phyloP scores from a whole-genome alignment of 2,797 vertebrate genomes.

The Trichosurus vulpecula region DNA sequence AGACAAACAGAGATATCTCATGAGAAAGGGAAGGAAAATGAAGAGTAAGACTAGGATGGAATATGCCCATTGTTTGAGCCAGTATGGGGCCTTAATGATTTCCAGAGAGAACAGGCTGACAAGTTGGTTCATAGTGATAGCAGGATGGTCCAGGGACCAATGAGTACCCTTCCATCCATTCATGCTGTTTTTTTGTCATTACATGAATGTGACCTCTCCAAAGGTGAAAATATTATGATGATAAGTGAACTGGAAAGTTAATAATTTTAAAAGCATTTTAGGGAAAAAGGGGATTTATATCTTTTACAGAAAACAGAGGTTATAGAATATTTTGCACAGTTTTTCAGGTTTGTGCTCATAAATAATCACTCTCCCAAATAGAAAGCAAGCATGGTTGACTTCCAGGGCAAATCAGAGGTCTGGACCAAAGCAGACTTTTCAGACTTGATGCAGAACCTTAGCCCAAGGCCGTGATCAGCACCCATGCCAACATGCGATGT shows the following conservation, averaged over 20 bases:
- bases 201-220: neutral
- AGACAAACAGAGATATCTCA: constrained; percentile 8
- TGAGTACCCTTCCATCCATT: neutral
- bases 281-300: constrained; percentile 1
- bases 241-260: neutral
- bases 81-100: neutral
- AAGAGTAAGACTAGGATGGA: neutral
- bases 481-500: accelerated
- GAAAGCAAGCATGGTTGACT: neutral
- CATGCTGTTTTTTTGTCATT: neutral
- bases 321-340: neutral
- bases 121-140: neutral
- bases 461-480: neutral
- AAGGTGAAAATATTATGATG: constrained; percentile 23
- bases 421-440: neutral
- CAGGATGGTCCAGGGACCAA: neutral
- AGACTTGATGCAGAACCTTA: neutral
- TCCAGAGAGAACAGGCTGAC: neutral
- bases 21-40: neutral
- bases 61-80: neutral
- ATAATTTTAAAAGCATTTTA: constrained; percentile 25
- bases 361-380: neutral
- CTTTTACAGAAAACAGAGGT: neutral
- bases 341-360: neutral
- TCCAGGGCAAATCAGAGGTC: neutral